Evolutionary conservation across 2,888 invertebrate species (phyloP), one percentile per base, ranked within the genome.

Genomic region (Sphaeridia pumilis): DNA sequence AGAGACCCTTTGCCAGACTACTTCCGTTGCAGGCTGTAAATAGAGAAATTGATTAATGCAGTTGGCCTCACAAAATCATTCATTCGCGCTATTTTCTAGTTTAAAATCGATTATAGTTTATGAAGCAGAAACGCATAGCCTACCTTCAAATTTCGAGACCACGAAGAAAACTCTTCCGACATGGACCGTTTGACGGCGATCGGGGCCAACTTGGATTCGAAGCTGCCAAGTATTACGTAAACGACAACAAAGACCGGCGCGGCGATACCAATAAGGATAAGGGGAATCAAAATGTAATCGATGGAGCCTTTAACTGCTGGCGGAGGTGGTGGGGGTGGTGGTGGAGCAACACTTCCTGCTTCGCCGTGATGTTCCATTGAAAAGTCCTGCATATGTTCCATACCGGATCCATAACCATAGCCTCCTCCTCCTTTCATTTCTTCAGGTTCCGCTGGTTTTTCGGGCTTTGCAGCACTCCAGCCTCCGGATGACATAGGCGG

Each of bases 181-280:
- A 35, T 12, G 4, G 58, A 56, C 20, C 58, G 58, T 45, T 54
- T 57, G 2, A 36, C 14, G 21, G 52, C 38, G 12, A 64, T 59
- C 2, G 65, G 65, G 26, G 56, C 55, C 26, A 65, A 36, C 22
- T 57, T 61, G 0, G 59, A 58, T 34, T 65, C 65, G 55, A 65
- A 60, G 2, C 54, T 58, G 25, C 65, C 65, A 2, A 65, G 35
- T 26, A 65, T 57, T 2, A 65, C 65, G 34, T 65, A 65, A n/a
- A 63, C 38, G 3, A 65, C 65, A 1, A 65, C 65, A 58, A 65
- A 65, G 31, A 65, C 61, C 3, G 65, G 65, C 1, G 61, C 65
- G 22, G 63, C 59, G 17, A 65, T 52, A 26, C 63, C 65, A 25
- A 65, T 63, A 1, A 65, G 56, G 17, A 65, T 63, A 12, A 65